phyloP scores from a whole-genome alignment of 1,140 invertebrate species.

The Thalassaphorura encarpata region DNA sequence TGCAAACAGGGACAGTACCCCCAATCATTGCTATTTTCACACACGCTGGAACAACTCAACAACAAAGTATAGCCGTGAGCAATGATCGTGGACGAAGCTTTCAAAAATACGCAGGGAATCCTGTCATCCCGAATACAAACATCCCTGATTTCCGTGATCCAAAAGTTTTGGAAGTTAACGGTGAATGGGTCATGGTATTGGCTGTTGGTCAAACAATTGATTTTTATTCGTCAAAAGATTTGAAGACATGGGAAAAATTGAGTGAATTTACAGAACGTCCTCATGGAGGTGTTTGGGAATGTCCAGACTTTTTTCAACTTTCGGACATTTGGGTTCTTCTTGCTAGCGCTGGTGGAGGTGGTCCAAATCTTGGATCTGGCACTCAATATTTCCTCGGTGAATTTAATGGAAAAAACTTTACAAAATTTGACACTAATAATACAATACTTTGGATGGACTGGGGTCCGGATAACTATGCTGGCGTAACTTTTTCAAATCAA shows the following conservation, averaged over 20 bases:
- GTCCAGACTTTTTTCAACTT: constrained; percentile 23
- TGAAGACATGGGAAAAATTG: constrained; percentile 14
- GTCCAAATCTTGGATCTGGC: constrained; percentile 22
- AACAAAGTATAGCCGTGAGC: constrained; percentile 22
- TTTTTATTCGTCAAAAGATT: constrained; percentile 15
- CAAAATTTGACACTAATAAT: not conserved
- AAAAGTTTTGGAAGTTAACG: constrained; percentile 13
- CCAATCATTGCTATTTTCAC: constrained; percentile 24
- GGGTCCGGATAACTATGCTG: constrained; percentile 23
- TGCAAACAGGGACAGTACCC: not conserved
- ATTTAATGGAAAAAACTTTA: constrained; percentile 16
- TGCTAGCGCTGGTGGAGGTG: constrained; percentile 23
- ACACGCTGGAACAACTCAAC: constrained; percentile 9
- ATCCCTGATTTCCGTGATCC: constrained; percentile 26
- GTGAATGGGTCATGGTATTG: constrained; percentile 12
- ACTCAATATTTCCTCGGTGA: constrained; percentile 27
- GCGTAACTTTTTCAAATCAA: constrained; percentile 19
- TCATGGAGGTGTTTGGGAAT: constrained; percentile 29
- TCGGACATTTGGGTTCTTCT: constrained; percentile 19
- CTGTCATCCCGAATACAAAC: constrained; percentile 17
- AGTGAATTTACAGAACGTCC: constrained; percentile 20
- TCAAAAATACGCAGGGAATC: constrained; percentile 17
- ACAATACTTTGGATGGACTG: constrained; percentile 26
- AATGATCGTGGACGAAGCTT: constrained; percentile 14
- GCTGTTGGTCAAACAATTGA: constrained; percentile 13